These are phyloP conservation scores for Cyprinus carpio DNA, from an alignment of 2,113 vertebrate species.

Conservation along the genomic window DNA sequence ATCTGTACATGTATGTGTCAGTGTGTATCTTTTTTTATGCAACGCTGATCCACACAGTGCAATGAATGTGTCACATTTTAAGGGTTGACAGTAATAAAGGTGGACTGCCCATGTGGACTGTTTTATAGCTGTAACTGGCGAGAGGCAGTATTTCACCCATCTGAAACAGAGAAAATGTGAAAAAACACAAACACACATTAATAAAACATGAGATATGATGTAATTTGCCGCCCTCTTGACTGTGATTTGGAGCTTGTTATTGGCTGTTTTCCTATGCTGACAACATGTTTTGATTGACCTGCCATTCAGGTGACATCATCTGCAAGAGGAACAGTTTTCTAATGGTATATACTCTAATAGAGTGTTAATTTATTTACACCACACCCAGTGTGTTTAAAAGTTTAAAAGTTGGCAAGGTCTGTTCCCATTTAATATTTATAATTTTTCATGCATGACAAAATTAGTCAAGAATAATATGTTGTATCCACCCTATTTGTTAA, in stretches of 20 bases:
- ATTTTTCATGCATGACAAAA: neutral
- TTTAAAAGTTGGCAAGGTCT: neutral
- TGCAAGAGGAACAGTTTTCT: neutral
- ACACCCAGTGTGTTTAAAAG: neutral
- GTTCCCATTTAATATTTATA: neutral
- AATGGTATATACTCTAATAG: neutral
- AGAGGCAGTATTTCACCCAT: neutral
- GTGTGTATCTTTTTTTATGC: conserved; percentile 6
- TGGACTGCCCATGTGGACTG: neutral
- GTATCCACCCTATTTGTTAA: neutral
- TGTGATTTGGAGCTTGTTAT: neutral
- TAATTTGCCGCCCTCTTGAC: neutral
- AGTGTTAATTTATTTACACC: neutral
- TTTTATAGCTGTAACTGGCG: neutral
- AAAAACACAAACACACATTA: conserved; percentile 5
- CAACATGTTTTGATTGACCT: neutral
- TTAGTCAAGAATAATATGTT: neutral
- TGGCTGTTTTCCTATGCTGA: neutral
- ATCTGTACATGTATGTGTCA: conserved; percentile 15
- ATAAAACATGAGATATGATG: conserved; percentile 25
- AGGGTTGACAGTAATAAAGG: neutral
- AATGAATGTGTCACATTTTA: conserved; percentile 42
- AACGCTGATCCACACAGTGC: conserved; percentile 6
- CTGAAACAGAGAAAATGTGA: neutral
- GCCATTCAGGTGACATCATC: conserved; percentile 17